These are phyloP conservation scores for Diceros bicornis DNA, from an alignment of 2,797 vertebrate genomes.

Conservation along the genomic window DNA sequence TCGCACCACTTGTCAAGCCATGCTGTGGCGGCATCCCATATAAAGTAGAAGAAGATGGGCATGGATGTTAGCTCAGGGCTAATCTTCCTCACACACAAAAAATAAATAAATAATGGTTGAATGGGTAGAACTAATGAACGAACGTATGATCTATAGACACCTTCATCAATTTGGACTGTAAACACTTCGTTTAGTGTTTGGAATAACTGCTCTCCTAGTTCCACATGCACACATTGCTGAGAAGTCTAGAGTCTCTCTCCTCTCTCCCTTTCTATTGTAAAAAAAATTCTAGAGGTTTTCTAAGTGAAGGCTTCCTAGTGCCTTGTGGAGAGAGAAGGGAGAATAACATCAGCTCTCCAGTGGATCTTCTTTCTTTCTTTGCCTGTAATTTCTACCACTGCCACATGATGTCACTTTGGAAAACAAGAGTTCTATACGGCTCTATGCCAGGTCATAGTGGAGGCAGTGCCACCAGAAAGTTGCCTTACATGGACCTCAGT, in stretches of 20 bases:
- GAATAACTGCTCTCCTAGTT: not conserved
- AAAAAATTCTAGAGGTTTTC: not conserved
- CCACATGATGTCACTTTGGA: not conserved
- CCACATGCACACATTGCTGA: not conserved
- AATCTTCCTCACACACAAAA: too few relatives aligned
- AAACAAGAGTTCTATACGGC: not conserved
- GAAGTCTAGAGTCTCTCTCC: not conserved
- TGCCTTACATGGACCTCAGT: not conserved
- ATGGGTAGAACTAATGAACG: not conserved
- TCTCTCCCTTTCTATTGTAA: not conserved
- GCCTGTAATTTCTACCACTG: not conserved
- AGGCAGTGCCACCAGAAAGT: not conserved
- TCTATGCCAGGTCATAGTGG: not conserved
- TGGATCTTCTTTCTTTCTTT: not conserved
- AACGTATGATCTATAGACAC: not conserved
- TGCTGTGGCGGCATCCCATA: too few relatives aligned
- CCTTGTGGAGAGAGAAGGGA: not conserved
- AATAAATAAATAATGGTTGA: not conserved
- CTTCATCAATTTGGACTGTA: not conserved
- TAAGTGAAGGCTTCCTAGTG: not conserved
- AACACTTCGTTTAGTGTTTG: not conserved
- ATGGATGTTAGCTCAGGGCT: too few relatives aligned
- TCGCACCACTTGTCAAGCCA: too few relatives aligned
- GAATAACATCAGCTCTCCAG: not conserved
- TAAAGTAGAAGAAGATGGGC: too few relatives aligned